These are phyloP conservation scores for Penaeus indicus DNA, from an alignment of 1,140 invertebrate species.

Conservation along the genomic window DNA sequence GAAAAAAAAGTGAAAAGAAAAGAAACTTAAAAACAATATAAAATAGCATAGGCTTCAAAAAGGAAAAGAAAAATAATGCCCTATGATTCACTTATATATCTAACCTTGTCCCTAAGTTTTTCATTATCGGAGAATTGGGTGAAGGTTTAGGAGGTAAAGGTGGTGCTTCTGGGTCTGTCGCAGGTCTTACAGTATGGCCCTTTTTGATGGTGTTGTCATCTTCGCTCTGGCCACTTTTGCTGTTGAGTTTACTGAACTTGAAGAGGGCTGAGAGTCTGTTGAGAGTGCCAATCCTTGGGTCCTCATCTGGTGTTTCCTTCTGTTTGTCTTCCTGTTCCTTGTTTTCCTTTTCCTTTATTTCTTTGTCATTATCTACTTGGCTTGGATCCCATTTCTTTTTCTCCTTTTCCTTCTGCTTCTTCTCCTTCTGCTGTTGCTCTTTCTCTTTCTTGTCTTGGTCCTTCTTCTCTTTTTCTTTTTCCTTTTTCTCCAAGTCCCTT, in stretches of 20 bases:
- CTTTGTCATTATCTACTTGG: not conserved
- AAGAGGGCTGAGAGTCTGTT: conserved; percentile 62
- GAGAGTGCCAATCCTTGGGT: conserved; percentile 56
- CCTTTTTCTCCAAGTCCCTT: conserved; percentile 40
- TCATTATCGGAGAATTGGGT: conserved; percentile 61
- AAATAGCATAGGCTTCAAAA: not conserved
- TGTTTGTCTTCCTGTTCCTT: not conserved
- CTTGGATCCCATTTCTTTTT: conserved; percentile 33
- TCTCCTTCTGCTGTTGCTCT: conserved; percentile 35
- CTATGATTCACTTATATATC: conserved; percentile 39
- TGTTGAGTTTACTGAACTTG: conserved; percentile 60
- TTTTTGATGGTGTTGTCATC: conserved; percentile 11
- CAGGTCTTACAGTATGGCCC: not conserved
- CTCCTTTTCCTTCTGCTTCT: conserved; percentile 38
- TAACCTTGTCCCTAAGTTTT: conserved; percentile 54
- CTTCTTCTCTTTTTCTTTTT: conserved; percentile 46
- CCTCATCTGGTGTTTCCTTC: not conserved
- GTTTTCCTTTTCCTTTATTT: conserved; percentile 22
- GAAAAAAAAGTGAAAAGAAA: too few relatives aligned
- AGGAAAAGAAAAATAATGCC: not conserved
- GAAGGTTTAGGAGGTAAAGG: conserved; percentile 61
- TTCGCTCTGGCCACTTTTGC: conserved; percentile 26
- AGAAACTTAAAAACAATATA: too few relatives aligned
- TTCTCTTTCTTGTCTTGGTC: conserved; percentile 29
- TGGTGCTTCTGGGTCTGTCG: conserved; percentile 32